phyloP scores from a whole-genome alignment of 35 echinoderm and acorn worm genomes.

The Lytechinus variegatus region DNA sequence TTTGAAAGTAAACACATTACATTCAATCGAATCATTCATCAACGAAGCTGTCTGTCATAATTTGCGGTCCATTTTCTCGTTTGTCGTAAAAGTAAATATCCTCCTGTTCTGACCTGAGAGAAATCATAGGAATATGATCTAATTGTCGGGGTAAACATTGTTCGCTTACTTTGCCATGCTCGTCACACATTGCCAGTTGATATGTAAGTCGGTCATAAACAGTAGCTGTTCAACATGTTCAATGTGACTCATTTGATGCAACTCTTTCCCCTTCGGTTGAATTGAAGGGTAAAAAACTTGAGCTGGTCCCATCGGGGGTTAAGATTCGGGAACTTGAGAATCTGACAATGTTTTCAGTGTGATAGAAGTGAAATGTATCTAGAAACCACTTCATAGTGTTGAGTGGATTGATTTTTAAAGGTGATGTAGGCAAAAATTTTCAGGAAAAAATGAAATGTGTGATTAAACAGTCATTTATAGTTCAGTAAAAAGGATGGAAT shows the following conservation, averaged over 20 bases:
- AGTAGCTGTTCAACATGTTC: not conserved
- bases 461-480: not conserved
- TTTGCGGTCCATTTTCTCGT: conserved; percentile 1
- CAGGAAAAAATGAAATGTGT: not conserved
- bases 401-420: conserved; percentile 2
- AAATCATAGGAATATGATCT: conserved; percentile 29
- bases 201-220: not conserved
- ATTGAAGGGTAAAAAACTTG: not conserved
- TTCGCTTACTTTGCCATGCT: not conserved
- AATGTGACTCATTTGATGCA: conserved; percentile 5
- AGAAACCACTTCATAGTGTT: not conserved
- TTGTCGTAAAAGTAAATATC: conserved; percentile 7
- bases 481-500: not conserved
- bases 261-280: not conserved
- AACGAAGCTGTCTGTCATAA: conserved; percentile 16
- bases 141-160: conserved; percentile 38
- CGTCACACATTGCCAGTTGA: conserved; percentile 16
- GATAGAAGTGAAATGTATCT: conserved; percentile 19
- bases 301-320: not conserved
- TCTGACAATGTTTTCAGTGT: not conserved
- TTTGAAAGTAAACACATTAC: conserved; percentile 40
- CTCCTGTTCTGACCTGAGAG: conserved; percentile 7
- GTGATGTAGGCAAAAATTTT: not conserved
- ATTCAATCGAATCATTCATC: conserved; percentile 11
- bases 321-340: not conserved